Conservation (phyloP, 2,113 vertebrate species). For the Gobiocypris rarus region DNA sequence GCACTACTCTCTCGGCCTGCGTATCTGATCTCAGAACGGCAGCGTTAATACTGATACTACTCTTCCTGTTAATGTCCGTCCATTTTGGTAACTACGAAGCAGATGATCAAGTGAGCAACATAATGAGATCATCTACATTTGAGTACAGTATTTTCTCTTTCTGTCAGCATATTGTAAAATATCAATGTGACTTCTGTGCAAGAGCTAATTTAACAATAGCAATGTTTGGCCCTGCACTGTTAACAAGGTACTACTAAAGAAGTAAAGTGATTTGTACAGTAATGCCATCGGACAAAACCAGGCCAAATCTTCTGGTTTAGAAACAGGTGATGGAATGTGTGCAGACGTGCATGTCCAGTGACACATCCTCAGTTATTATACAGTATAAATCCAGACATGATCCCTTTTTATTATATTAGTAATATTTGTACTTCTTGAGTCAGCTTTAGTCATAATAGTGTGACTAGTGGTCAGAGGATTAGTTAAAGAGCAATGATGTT, state of each 20-base stretch:
- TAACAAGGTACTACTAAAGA: not conserved
- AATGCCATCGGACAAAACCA: not conserved
- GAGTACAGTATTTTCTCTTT: conserved; percentile 17
- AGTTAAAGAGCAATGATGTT: not conserved
- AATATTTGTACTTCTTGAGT: not conserved
- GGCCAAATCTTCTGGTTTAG: not conserved
- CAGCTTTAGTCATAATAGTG: not conserved
- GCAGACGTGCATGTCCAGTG: conserved; percentile 17
- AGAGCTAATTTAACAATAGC: conserved; percentile 56
- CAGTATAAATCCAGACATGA: not conserved
- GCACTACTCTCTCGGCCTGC: not conserved
- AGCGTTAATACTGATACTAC: not conserved
- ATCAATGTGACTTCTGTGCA: conserved; percentile 52
- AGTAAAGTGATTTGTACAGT: not conserved
- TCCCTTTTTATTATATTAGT: not conserved
- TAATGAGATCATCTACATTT: not conserved
- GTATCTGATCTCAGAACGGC: not conserved
- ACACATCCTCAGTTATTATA: not conserved
- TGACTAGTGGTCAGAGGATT: not conserved
- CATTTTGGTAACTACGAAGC: not conserved
- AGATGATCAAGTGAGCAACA: not conserved
- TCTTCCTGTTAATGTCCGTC: not conserved
- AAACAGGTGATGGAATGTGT: not conserved
- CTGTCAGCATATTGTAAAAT: not conserved
- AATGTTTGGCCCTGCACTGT: conserved; percentile 57